Percentiles rank a stretch among this genome's conserved stretches.
Conservation (phyloP, 2,113 vertebrate genomes). For the Hemicordylus capensis region DNA sequence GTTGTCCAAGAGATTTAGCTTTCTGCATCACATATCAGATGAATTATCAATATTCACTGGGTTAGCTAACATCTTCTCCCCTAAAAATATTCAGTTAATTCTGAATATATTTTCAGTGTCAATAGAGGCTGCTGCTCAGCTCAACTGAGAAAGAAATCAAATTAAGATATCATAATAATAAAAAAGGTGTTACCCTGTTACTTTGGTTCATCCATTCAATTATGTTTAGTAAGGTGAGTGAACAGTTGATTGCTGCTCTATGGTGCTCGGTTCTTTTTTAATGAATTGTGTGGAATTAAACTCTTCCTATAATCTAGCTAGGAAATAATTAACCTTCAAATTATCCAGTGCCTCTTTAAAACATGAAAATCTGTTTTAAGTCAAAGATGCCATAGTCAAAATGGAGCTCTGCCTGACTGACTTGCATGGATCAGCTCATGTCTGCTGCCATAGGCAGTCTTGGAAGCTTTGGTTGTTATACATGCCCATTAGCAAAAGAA, state of each 20-base stretch:
- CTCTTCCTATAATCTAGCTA: slow-evolving; percentile 7
- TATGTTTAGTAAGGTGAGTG: slow-evolving; percentile 10
- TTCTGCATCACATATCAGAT: too few relatives aligned
- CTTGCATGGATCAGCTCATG: slow-evolving; percentile 49
- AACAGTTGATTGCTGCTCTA: slow-evolving; percentile 1
- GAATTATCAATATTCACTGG: not conserved
- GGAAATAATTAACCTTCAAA: slow-evolving; percentile 36
- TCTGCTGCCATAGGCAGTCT: slow-evolving; percentile 59
- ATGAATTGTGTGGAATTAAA: slow-evolving; percentile 5
- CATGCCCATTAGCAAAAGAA: slow-evolving; percentile 53
- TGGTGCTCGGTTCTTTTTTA: not conserved
- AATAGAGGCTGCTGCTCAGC: not conserved
- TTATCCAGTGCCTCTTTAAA: slow-evolving; percentile 37
- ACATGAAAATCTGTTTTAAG: slow-evolving; percentile 25
- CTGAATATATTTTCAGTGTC: not conserved
- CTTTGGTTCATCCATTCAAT: not conserved
- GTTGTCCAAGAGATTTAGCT: too few relatives aligned
- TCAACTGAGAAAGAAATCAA: not conserved
- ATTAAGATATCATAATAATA: not conserved
- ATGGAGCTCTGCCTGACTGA: slow-evolving; percentile 32
- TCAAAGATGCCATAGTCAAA: slow-evolving; percentile 36
- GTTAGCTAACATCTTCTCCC: not conserved
- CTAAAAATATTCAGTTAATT: not conserved
- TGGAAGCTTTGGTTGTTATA: slow-evolving; percentile 42
- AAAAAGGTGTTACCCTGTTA: not conserved